Base-by-base conservation (phyloP, 1,140 invertebrate species). In the Aphelenchoides besseyi region DNA sequence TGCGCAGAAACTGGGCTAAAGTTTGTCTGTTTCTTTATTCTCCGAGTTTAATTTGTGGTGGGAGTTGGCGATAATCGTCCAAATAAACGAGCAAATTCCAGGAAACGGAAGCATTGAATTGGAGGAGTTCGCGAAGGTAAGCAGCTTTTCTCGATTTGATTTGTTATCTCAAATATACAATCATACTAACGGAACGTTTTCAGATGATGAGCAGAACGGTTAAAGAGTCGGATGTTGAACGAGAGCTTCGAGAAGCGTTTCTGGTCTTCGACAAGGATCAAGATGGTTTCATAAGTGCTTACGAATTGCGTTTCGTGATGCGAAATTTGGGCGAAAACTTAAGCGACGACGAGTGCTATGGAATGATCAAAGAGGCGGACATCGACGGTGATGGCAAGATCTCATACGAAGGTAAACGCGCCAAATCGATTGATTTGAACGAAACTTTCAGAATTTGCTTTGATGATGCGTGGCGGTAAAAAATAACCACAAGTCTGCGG, bases 131-230 rank as follows among this genome's bases (percentile, higher is more conserved):
- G 63, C 30, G 36, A n/a, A n/a, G n/a, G n/a, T n/a, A n/a, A n/a
- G n/a, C n/a, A n/a, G n/a, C n/a, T n/a, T n/a, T 62, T 18, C 23
- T 30, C 29, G 29, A 32, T 33, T 62, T 29, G 59, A 23, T 33
- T 33, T 1, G 59, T 32, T 9, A 35, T 33, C 18, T 29, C n/a
- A n/a, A n/a, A n/a, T 32, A 26, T 12, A 94, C 83, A 93, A n/a
- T n/a, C n/a, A n/a, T n/a, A n/a, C n/a, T n/a, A n/a, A n/a, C n/a
- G n/a, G n/a, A n/a, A n/a, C n/a, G n/a, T n/a, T n/a, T n/a, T n/a
- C 94, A 93, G 84, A 97, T 97, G 92, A 97, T 97, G 93, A 93
- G 93, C 79, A 90, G 93, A 85, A 97, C 96, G 90, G 96, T 96
- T 92, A 95, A 95, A 86, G 93, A 96, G 87, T 95, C 92, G 73